Evolutionary conservation across 1,140 invertebrate species (phyloP).

Genomic region (Pogonus chalceus): DNA sequence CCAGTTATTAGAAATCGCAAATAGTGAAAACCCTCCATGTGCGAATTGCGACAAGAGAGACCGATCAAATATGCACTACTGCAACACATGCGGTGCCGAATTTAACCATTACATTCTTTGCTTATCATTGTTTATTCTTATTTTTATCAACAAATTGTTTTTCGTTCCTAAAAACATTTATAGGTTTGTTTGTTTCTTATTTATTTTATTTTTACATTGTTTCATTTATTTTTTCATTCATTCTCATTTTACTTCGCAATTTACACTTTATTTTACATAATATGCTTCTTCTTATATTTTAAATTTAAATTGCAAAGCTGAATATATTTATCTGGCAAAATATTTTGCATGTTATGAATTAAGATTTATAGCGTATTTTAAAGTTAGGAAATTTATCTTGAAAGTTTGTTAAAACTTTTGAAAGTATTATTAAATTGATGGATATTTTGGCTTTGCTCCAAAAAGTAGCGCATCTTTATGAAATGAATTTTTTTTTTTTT

Average conservation of each 20-base stretch:
- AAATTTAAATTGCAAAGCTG: too few relatives aligned
- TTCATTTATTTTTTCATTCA: not conserved
- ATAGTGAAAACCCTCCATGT: conserved; percentile 57
- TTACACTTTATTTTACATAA: too few relatives aligned
- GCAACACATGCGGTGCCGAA: conserved; percentile 52
- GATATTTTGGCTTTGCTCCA: too few relatives aligned
- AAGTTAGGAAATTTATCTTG: too few relatives aligned
- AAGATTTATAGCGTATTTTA: too few relatives aligned
- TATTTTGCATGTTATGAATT: too few relatives aligned
- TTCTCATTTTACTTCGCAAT: too few relatives aligned
- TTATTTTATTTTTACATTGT: not conserved
- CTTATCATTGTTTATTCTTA: not conserved
- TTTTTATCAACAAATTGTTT: not conserved
- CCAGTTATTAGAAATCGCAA: conserved; percentile 53
- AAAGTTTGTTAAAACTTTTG: too few relatives aligned
- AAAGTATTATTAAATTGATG: too few relatives aligned
- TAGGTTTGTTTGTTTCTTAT: not conserved
- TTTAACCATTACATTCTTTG: not conserved
- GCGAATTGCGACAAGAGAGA: conserved; percentile 60
- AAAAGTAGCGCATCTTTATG: too few relatives aligned
- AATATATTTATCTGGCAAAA: too few relatives aligned
- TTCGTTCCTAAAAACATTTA: not conserved
- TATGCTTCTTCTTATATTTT: too few relatives aligned
- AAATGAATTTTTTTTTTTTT: conserved; percentile 19
- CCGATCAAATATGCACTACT: conserved; percentile 55